phyloP scores from a whole-genome alignment of 2,888 invertebrate genomes.

The Chirona hameri region DNA sequence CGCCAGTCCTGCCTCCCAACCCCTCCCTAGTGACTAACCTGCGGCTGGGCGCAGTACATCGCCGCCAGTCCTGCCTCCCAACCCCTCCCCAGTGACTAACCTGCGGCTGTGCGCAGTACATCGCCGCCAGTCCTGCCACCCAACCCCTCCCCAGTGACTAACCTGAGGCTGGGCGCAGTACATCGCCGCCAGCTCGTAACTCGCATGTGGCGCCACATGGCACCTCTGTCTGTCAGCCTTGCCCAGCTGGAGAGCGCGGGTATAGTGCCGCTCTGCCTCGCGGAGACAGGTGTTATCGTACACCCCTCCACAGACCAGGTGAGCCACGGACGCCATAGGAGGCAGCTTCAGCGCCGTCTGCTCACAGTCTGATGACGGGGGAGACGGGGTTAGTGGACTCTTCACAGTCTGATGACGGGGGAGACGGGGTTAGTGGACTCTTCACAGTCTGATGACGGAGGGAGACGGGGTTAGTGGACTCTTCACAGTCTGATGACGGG shows the following conservation, averaged over 20 bases:
- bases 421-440: no score
- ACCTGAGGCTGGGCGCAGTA: constrained; percentile 59
- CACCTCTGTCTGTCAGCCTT: not conserved
- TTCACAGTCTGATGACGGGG: no score
- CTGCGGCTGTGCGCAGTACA: no score
- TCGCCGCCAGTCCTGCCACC: no score
- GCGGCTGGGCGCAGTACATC: no score
- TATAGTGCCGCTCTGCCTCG: not conserved
- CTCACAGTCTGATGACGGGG: not conserved
- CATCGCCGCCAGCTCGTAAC: constrained; percentile 41
- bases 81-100: no score
- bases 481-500: no score
- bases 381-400: not conserved
- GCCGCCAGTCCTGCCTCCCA: no score
- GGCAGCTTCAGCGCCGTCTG: not conserved
- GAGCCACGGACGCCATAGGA: not conserved
- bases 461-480: no score
- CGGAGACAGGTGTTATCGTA: not conserved
- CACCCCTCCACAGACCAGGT: constrained; percentile 8
- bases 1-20: no score
- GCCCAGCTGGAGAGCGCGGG: not conserved
- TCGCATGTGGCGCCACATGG: constrained; percentile 6
- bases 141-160: constrained; percentile 54
- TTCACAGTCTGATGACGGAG: no score
- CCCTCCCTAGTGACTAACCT: no score